Evolutionary conservation across 1,140 invertebrate genomes (phyloP).

Genomic region (Brachionus asplanchnoidis): DNA sequence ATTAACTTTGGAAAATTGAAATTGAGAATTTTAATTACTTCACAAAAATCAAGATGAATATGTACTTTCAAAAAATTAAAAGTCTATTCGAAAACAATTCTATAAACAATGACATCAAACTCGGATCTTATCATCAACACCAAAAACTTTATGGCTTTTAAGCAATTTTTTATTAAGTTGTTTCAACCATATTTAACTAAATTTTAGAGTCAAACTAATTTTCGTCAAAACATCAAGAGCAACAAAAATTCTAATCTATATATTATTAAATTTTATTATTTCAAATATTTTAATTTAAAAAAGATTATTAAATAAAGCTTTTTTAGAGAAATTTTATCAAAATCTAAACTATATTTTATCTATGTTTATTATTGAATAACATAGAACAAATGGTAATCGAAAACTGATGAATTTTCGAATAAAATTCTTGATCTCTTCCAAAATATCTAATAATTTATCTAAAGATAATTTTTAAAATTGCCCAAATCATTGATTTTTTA

Average conservation of each 20-base stretch:
- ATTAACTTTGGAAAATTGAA: neutral
- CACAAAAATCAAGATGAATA: neutral
- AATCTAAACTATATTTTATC: no score
- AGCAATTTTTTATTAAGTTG: neutral
- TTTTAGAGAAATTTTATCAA: neutral
- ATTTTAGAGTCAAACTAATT: neutral
- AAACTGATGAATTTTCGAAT: neutral
- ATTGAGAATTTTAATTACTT: neutral
- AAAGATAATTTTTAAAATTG: neutral
- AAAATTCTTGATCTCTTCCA: neutral
- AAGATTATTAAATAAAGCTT: neutral
- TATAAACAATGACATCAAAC: neutral
- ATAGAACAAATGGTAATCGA: neutral
- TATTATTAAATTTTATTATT: neutral
- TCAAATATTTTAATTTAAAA: neutral
- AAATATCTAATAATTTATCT: neutral
- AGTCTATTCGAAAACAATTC: neutral
- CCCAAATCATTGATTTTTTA: neutral
- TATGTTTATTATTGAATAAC: neutral
- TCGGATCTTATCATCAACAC: neutral
- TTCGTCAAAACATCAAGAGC: neutral
- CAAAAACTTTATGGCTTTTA: neutral
- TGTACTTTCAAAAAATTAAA: neutral
- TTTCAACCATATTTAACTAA: constrained; percentile 2
- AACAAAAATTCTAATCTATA: neutral